Evolutionary conservation across 2,113 vertebrate species (phyloP).

Genomic region (Puma concolor): DNA sequence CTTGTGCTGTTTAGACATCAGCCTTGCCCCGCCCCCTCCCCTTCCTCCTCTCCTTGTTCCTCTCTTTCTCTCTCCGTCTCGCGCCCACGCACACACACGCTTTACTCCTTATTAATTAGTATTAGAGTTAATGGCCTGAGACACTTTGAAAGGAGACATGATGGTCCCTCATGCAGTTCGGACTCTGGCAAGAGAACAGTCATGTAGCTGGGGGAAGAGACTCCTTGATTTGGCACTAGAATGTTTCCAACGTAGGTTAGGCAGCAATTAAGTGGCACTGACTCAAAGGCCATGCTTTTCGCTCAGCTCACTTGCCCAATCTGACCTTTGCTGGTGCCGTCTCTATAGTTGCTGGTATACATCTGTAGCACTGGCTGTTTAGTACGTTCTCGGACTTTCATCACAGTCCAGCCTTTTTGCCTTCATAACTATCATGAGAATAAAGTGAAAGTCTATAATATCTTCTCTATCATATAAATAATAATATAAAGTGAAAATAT

Average conservation of each 20-base stretch:
- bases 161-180: conserved; percentile 10
- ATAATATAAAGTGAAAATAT: not conserved
- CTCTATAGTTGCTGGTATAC: not conserved
- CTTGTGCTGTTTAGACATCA: not conserved
- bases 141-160: conserved; percentile 53
- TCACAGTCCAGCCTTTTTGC: not conserved
- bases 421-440: not conserved
- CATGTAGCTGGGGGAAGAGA: not conserved
- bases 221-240: conserved; percentile 22
- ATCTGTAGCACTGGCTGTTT: not conserved
- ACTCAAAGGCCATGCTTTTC: conserved; percentile 28
- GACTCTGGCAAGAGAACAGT: conserved; percentile 39
- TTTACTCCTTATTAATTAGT: not conserved
- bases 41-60: too few relatives aligned
- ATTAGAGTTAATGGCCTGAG: conserved; percentile 49
- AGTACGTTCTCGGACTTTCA: not conserved
- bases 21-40: not conserved
- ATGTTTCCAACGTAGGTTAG: conserved; percentile 28
- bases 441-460: not conserved
- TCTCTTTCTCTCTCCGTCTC: not conserved
- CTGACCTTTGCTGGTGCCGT: not conserved
- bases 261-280: not conserved
- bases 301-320: not conserved
- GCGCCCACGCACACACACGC: not conserved
- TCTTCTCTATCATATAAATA: not conserved